phyloP scores from a whole-genome alignment of 2,797 vertebrate species.

The Rhyacichthys aspro region DNA sequence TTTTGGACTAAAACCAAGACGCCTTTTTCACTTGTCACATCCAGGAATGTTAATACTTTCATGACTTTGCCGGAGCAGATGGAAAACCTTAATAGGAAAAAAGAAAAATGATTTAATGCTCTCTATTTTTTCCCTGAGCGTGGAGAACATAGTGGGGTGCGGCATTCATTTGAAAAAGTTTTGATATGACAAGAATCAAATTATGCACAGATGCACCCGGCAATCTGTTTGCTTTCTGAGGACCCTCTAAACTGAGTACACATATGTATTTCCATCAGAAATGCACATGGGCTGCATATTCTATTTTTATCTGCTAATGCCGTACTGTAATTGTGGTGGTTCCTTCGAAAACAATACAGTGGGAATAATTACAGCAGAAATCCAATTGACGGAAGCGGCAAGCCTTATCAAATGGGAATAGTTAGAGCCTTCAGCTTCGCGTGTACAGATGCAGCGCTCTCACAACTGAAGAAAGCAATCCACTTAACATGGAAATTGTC shows the following conservation, averaged over 20 bases:
- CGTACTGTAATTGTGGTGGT: slow-evolving; percentile 53
- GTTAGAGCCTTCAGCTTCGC: slow-evolving; percentile 47
- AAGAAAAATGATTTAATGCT: slow-evolving; percentile 49
- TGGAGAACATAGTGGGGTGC: slow-evolving; percentile 30
- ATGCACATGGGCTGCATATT: slow-evolving; percentile 47
- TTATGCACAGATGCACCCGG: slow-evolving; percentile 53
- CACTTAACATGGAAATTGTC: slow-evolving; percentile 78
- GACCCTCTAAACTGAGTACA: slow-evolving; percentile 49
- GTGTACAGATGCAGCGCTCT: slow-evolving; percentile 34
- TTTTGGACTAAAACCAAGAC: slow-evolving; percentile 35
- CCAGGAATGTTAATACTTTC: slow-evolving; percentile 57
- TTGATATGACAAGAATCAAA: slow-evolving; percentile 62
- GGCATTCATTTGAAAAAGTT: slow-evolving; percentile 42
- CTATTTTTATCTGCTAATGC: slow-evolving; percentile 53
- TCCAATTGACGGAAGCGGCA: slow-evolving; percentile 48
- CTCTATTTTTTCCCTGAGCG: slow-evolving; percentile 41
- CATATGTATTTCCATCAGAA: slow-evolving; percentile 63
- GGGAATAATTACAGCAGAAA: slow-evolving; percentile 47
- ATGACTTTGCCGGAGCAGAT: slow-evolving; percentile 57
- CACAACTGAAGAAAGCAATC: slow-evolving; percentile 55
- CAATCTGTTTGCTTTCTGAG: slow-evolving; percentile 60
- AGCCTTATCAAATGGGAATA: slow-evolving; percentile 59
- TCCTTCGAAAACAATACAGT: slow-evolving; percentile 40
- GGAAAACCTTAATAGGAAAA: slow-evolving; percentile 48
- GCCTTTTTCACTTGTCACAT: slow-evolving; percentile 38